A percentile compares a stretch with the other conserved stretches of the same genome.
phyloP scores from a whole-genome alignment of 2,888 invertebrate species.

The Drosophila kambysellisi region DNA sequence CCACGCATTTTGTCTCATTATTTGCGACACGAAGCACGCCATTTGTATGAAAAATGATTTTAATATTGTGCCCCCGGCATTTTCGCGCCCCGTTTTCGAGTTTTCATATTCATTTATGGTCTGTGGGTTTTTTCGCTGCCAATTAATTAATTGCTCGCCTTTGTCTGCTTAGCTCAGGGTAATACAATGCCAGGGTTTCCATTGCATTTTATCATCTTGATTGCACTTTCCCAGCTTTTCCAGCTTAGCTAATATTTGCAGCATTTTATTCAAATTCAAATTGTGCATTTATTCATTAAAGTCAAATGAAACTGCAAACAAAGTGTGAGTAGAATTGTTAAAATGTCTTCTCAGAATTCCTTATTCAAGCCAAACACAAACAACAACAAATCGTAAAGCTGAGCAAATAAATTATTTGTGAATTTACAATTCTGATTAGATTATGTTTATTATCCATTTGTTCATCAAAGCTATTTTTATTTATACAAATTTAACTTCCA shows the following conservation, averaged over 20 bases:
- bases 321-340: not conserved
- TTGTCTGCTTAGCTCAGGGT: slow-evolving; percentile 7
- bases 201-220: not conserved
- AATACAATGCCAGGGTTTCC: not conserved
- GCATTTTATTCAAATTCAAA: not conserved
- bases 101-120: slow-evolving; percentile 37
- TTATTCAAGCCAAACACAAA: not conserved
- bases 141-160: slow-evolving; percentile 47
- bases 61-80: slow-evolving; percentile 52
- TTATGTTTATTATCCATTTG: not conserved
- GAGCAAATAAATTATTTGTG: not conserved
- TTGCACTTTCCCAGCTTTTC: not conserved
- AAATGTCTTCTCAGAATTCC: not conserved
- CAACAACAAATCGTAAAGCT: not conserved
- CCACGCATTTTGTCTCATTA: slow-evolving; percentile 69
- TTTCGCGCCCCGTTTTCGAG: slow-evolving; percentile 31
- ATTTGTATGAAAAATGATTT: slow-evolving; percentile 65
- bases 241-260: not conserved
- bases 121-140: slow-evolving; percentile 4
- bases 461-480: not conserved
- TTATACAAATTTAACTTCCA: not conserved
- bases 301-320: not conserved
- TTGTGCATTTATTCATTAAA: not conserved
- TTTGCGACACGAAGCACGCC: slow-evolving; percentile 48
- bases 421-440: not conserved